Conservation (phyloP, 2,888 invertebrate genomes). For the Neoascia interrupta region DNA sequence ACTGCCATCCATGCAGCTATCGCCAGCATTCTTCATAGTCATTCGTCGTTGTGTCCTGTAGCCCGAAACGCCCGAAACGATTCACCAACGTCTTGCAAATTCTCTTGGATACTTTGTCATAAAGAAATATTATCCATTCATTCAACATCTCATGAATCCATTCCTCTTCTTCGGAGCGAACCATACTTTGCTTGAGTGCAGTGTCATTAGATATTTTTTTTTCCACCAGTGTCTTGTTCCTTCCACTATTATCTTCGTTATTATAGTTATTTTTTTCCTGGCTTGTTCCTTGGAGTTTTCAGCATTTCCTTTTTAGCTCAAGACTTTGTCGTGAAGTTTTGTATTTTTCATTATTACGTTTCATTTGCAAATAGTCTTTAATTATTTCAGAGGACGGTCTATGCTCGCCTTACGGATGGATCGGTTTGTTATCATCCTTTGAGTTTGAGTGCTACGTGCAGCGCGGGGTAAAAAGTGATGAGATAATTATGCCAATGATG, state of each 20-base stretch:
- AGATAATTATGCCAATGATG: too few species aligned
- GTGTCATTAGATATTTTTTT: conserved; percentile 35
- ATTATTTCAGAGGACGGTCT: too few species aligned
- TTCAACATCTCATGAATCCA: conserved; percentile 46
- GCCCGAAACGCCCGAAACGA: conserved; percentile 41
- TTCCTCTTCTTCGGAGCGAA: conserved; percentile 35
- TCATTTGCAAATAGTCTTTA: too few species aligned
- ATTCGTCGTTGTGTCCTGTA: conserved; percentile 33
- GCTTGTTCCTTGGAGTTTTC: conserved; percentile 13
- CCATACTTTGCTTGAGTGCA: conserved; percentile 35
- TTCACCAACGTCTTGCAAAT: conserved; percentile 47
- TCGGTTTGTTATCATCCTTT: too few species aligned
- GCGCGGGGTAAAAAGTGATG: too few species aligned
- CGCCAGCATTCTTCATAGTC: conserved; percentile 15
- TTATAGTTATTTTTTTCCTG: conserved; percentile 34
- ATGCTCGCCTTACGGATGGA: too few species aligned
- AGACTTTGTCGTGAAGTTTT: too few species aligned
- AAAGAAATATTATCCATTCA: conserved; percentile 49
- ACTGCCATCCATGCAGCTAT: neutral
- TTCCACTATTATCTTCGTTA: conserved; percentile 25
- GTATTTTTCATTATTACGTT: too few species aligned
- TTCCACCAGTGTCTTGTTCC: neutral
- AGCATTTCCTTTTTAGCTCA: conserved; percentile 4
- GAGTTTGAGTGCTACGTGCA: too few species aligned
- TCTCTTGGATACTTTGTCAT: conserved; percentile 43